Evolutionary conservation across 1,140 invertebrate species (phyloP).

Genomic region (Lineus longissimus): DNA sequence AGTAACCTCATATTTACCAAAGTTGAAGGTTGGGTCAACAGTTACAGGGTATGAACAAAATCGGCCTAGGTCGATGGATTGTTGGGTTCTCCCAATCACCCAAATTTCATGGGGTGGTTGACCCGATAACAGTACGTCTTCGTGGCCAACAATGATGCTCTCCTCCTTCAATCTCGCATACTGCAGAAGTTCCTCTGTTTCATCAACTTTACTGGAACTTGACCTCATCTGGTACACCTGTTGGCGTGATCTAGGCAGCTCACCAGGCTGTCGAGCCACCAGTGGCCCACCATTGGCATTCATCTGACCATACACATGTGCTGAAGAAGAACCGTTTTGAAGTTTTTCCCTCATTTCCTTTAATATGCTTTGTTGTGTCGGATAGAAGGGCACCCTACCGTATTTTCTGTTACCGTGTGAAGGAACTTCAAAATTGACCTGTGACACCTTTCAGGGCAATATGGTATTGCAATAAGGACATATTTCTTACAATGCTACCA

Average conservation of each 20-base stretch:
- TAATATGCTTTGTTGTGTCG: not conserved
- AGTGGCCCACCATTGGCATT: not conserved
- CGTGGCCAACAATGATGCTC: not conserved
- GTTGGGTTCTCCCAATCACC: not conserved
- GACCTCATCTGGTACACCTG: not conserved
- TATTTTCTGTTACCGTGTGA: not conserved
- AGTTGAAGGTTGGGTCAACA: slow-evolving; percentile 4
- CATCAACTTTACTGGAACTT: not conserved
- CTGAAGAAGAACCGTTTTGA: not conserved
- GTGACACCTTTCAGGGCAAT: not conserved
- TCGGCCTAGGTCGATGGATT: not conserved
- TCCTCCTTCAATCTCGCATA: not conserved
- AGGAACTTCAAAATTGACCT: not conserved
- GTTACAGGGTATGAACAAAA: not conserved
- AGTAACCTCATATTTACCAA: slow-evolving; percentile 1
- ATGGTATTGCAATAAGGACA: not conserved
- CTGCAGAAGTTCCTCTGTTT: not conserved
- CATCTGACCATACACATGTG: not conserved
- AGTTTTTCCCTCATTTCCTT: not conserved
- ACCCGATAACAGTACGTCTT: too few species aligned
- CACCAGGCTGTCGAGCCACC: not conserved
- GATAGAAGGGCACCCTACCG: not conserved
- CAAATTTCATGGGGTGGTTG: not conserved
- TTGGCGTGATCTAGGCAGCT: not conserved
- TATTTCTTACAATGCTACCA: not conserved